Base-by-base conservation (phyloP, 1,140 invertebrate species). In the Branchinecta lindahli region DNA sequence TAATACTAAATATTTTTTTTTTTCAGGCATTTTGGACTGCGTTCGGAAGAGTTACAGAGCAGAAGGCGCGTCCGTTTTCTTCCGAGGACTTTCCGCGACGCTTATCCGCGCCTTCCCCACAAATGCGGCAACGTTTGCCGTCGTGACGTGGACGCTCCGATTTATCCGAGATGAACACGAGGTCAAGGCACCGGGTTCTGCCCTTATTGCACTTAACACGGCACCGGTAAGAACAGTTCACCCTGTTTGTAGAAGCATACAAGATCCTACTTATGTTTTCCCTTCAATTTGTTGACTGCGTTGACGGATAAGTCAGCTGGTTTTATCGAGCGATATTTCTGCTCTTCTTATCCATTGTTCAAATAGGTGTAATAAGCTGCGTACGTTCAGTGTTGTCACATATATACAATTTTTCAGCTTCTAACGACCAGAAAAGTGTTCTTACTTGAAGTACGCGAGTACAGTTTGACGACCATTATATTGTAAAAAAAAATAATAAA, bases 81-180 rank as follows among this genome's bases (percentile, higher is more conserved):
- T 83, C 21, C 79, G 86, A 10, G 91, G 91, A 0, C 75, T 94
- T 0, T 84, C 82, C 10, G 88, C 91, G 0, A 89, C 91, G 0
- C 77, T 91, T 15, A 77, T 94, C 46, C 82, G 93, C 65, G 91
- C 93, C 0, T 95, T 96, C 79, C 91, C 93, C 0, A 88, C 88
- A n/a, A 96, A 96, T 75, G 93, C 91, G 0, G 89, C 88, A 3
- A 93, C 90, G 46, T 95, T 96, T 76, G 83, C 87, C 5, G 89
- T 90, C 6, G 90, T 95, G 15, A 86, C 86, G 7, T 91, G 88
- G 86, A 84, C 84, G 0, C 79, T 88, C 72, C 75, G 82, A 70
- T 44, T 83, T 61, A 72, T 73, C 6, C 12, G 52, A 3, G 12
- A 12, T 61, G 52, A 61, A 61, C 12, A 61, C 6, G 52, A 61